These are phyloP conservation scores for Mycteria americana DNA, from an alignment of 2,797 vertebrate genomes.

Conservation along the genomic window DNA sequence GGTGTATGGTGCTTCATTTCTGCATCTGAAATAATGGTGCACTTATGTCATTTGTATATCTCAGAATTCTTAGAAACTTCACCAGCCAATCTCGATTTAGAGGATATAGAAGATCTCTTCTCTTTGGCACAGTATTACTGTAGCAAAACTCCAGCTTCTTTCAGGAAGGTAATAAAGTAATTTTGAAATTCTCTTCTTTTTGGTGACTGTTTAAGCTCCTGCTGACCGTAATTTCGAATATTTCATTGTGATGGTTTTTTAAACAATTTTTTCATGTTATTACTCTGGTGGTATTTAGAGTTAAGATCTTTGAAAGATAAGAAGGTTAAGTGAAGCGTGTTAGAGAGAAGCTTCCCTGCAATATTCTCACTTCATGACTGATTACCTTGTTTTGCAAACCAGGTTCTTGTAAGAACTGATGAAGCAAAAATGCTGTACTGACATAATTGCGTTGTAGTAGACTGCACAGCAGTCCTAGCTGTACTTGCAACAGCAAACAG, in stretches of 20 bases:
- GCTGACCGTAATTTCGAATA: not conserved
- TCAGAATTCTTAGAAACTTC: constrained; percentile 89
- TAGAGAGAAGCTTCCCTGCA: not conserved
- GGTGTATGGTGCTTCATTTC: not conserved
- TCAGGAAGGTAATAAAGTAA: constrained; percentile 86
- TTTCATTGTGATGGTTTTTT: not conserved
- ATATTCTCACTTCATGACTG: not conserved
- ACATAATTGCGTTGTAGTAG: not conserved
- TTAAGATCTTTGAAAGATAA: not conserved
- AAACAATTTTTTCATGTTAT: not conserved
- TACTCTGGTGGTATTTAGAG: not conserved
- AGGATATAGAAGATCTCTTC: constrained; percentile 94
- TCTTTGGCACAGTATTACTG: constrained; percentile 96
- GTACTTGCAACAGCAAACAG: not conserved
- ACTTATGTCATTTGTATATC: constrained; percentile 56
- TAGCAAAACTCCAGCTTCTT: constrained; percentile 94
- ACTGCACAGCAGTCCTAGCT: not conserved
- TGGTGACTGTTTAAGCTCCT: not conserved
- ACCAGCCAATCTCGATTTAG: constrained; percentile 86
- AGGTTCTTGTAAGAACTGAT: not conserved
- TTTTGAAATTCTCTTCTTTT: not conserved
- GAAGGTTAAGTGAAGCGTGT: not conserved
- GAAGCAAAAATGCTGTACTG: not conserved
- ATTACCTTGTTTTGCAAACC: not conserved
- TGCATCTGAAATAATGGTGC: not conserved